phyloP scores from a whole-genome alignment of 1,140 invertebrate species.

The Varroa destructor region DNA sequence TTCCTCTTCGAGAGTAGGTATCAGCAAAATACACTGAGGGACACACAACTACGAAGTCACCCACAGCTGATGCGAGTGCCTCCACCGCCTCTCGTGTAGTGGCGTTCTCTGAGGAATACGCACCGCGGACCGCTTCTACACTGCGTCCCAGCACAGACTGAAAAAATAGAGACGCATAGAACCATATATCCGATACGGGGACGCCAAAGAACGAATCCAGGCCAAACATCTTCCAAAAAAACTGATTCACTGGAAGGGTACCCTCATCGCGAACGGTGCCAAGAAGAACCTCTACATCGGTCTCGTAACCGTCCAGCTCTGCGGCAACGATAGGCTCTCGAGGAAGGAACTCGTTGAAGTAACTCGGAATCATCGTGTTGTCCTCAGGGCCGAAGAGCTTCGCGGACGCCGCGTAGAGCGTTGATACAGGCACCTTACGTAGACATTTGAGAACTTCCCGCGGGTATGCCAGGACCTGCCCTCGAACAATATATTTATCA shows the following conservation, averaged over 20 bases:
- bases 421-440: background rate
- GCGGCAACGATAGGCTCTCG: background rate
- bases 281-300: slow-evolving; percentile 8
- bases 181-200: slow-evolving; percentile 25
- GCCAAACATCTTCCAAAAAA: slow-evolving; percentile 21
- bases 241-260: slow-evolving; percentile 20
- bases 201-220: slow-evolving; percentile 25
- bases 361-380: slow-evolving; percentile 23
- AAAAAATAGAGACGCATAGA: slow-evolving; percentile 15
- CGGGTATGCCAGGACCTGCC: slow-evolving; percentile 12
- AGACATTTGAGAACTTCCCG: slow-evolving; percentile 18
- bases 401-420: slow-evolving; percentile 3
- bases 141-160: slow-evolving; percentile 20
- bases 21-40: slow-evolving; percentile 6
- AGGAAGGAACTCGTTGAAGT: slow-evolving; percentile 25
- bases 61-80: slow-evolving; percentile 10
- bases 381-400: slow-evolving; percentile 22
- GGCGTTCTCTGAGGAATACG: slow-evolving; percentile 7
- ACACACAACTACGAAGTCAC: slow-evolving; percentile 16
- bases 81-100: slow-evolving; percentile 9
- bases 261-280: slow-evolving; percentile 20
- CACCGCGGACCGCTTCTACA: slow-evolving; percentile 3
- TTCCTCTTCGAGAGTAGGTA: slow-evolving; percentile 1
- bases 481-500: slow-evolving; percentile 20
- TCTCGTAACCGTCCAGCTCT: background rate